Base-by-base conservation (phyloP, 2,888 invertebrate genomes). In the Drosophila prostipennis region DNA sequence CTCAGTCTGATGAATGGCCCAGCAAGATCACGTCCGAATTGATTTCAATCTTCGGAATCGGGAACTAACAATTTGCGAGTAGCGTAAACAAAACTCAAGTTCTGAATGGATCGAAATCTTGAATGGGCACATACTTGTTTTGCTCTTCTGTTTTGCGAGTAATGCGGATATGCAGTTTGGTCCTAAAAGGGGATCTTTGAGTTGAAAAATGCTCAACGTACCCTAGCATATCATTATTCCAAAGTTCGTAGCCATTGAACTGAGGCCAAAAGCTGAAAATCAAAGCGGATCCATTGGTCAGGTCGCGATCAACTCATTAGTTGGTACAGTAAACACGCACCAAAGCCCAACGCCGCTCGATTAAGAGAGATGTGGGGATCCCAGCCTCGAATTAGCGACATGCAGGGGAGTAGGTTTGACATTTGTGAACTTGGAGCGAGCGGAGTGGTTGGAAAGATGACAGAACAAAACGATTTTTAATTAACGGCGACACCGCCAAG, bases 391-490 rank as follows among this genome's bases (percentile, higher is more conserved):
- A 87, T 87, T 85, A 85, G 61, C 71, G 48, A 49, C 86, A 87
- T 78, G 45, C 42, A 40, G 40, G 40, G 40, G 16, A 19, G 11
- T 16, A 19, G 11, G 19, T 42, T 42, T 42, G 80, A 86, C 80
- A 80, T 75, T 67, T 74, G 63, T 86, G 81, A 82, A 80, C 87
- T 78, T 84, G 84, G 51, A 64, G 63, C 52, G 61, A 71, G 64
- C 72, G 58, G 51, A 63, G 70, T 74, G 53, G 40, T 59, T 55
- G 68, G 60, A 72, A 69, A 69, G 57, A 75, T 71, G 48, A 74
- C 48, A 76, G 72, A 76, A 74, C 74, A 85, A 87, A 89, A 89
- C 83, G 85, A 89, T 81, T 89, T 80, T 79, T 85, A 87, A 86
- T 80, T 87, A 82, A 72, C 82, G 61, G 60, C 75, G 67, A 78